Conservation (phyloP, 2,797 vertebrate species). For the Melopsittacus undulatus region DNA sequence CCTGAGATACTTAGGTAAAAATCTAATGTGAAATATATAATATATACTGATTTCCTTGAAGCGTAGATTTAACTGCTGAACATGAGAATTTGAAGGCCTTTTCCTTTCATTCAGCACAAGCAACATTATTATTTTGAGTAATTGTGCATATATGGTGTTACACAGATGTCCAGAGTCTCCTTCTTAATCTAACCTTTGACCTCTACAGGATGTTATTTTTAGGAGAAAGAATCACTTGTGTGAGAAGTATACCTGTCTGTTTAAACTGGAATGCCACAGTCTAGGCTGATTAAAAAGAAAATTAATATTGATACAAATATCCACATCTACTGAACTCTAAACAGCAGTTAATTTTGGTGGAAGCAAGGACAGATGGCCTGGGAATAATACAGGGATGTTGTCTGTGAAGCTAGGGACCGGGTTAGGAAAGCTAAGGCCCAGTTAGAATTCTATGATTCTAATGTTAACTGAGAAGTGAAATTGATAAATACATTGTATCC, state of each 20-base stretch:
- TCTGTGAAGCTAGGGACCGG: no score
- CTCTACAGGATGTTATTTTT: slow-evolving; percentile 20
- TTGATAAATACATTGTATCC: background rate
- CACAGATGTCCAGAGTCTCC: slow-evolving; percentile 19
- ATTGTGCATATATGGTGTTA: background rate
- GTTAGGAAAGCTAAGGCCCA: no score
- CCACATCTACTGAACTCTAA: background rate
- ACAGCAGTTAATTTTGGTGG: background rate
- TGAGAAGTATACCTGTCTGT: slow-evolving; percentile 26
- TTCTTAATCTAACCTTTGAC: slow-evolving; percentile 49
- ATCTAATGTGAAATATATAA: background rate
- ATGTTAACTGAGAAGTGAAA: background rate
- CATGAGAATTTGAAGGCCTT: background rate
- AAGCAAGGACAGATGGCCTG: no score
- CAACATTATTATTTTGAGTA: slow-evolving; percentile 15
- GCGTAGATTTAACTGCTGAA: background rate
- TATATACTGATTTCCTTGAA: background rate
- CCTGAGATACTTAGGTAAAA: background rate
- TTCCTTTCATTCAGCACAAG: background rate
- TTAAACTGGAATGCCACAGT: background rate
- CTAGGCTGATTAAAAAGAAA: background rate
- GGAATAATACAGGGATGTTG: no score
- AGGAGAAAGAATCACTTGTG: slow-evolving; percentile 1
- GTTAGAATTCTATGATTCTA: no score
- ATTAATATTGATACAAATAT: background rate